phyloP scores from a whole-genome alignment of 2,888 invertebrate species.

The Himalopsyche japonica region DNA sequence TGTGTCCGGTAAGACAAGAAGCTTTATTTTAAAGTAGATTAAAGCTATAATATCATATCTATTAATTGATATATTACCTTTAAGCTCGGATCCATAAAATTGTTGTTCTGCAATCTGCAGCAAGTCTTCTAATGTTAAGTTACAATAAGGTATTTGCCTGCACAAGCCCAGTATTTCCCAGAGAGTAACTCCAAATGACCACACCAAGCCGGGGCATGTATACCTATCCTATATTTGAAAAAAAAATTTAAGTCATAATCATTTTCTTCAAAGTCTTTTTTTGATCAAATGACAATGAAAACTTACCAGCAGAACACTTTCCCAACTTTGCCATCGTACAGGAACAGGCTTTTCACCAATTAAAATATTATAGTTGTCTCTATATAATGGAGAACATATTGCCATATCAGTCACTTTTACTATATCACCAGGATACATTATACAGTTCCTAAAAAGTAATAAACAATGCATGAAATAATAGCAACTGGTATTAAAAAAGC shows the following conservation, averaged over 20 bases:
- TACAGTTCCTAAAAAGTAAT: slow-evolving; percentile 59
- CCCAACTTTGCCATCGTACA: slow-evolving; percentile 69
- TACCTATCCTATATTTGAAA: slow-evolving; percentile 59
- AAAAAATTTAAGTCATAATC: neutral
- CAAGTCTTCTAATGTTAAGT: slow-evolving; percentile 64
- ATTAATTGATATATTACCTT: slow-evolving; percentile 17
- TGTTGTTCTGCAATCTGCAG: slow-evolving; percentile 68
- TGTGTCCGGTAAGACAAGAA: too few relatives aligned
- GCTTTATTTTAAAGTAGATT: too few relatives aligned
- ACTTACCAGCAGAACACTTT: slow-evolving; percentile 64
- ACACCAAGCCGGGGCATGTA: slow-evolving; percentile 64
- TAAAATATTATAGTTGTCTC: slow-evolving; percentile 67
- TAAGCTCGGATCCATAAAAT: slow-evolving; percentile 64
- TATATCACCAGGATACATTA: slow-evolving; percentile 63
- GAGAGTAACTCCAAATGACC: slow-evolving; percentile 67
- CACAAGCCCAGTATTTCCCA: slow-evolving; percentile 68
- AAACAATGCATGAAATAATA: slow-evolving; percentile 5
- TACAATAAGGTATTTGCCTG: slow-evolving; percentile 63
- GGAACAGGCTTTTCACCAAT: slow-evolving; percentile 65
- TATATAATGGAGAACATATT: slow-evolving; percentile 65
- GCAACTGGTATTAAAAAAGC: too few relatives aligned
- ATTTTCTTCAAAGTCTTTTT: neutral
- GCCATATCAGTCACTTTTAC: slow-evolving; percentile 68
- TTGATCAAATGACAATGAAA: neutral
- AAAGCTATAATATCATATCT: neutral